These are phyloP conservation scores for Luscinia megarhynchos DNA, from an alignment of 2,797 vertebrate species.

Conservation along the genomic window DNA sequence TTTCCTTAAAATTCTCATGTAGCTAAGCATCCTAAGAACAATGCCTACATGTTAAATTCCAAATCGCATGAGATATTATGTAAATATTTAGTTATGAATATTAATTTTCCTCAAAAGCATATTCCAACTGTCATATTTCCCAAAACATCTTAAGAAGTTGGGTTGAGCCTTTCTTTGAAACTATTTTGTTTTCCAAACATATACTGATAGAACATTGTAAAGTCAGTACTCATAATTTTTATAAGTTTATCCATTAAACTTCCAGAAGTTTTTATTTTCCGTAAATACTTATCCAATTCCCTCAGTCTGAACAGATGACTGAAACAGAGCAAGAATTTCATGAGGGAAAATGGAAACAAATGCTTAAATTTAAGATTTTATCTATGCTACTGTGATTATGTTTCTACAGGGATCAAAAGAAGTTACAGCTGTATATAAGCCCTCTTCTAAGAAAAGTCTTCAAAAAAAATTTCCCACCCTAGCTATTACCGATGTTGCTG, in stretches of 20 bases:
- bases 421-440: conserved; percentile 23
- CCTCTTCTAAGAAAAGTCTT: conserved; percentile 29
- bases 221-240: neutral
- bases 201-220: neutral
- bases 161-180: neutral
- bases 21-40: neutral
- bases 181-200: neutral
- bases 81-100: neutral
- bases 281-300: neutral
- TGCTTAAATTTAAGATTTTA: conserved; percentile 27
- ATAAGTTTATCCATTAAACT: neutral
- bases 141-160: neutral
- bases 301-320: neutral
- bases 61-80: neutral
- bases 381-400: conserved; percentile 5
- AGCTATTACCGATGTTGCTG: conserved; percentile 12
- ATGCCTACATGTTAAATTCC: neutral
- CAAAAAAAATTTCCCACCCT: neutral
- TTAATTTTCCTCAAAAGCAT: neutral
- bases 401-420: conserved; percentile 38
- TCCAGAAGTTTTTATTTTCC: neutral
- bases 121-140: neutral
- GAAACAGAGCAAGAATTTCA: neutral
- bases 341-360: conserved; percentile 5
- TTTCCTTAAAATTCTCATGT: neutral